Evolutionary conservation across 1,140 invertebrate genomes (phyloP).

Genomic region (Camponotus floridanus): DNA sequence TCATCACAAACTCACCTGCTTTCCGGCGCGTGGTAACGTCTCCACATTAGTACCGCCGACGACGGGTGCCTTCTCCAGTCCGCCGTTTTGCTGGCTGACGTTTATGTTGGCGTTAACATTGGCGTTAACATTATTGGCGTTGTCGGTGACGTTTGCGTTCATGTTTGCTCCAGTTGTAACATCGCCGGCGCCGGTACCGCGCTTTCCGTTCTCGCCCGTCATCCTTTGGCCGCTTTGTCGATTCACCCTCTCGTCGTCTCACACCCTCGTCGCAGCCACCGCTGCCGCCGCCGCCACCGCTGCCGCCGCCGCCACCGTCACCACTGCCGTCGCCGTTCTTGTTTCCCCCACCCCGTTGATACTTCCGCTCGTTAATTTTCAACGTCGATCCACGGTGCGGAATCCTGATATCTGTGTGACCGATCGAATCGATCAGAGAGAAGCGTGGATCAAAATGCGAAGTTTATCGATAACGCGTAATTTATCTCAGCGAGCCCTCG

Average conservation of each 20-base stretch:
- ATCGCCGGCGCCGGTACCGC: conserved; percentile 74
- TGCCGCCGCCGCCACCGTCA: conserved; percentile 72
- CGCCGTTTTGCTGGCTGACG: conserved; percentile 83
- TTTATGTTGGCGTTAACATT: conserved; percentile 84
- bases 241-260: conserved; percentile 74
- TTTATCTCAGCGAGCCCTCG: neutral
- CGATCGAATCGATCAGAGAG: conserved; percentile 59
- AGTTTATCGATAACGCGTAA: neutral
- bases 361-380: conserved; percentile 68
- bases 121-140: conserved; percentile 72
- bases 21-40: conserved; percentile 87
- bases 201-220: conserved; percentile 84
- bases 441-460: conserved; percentile 34
- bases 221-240: conserved; percentile 76
- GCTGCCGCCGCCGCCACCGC: conserved; percentile 71
- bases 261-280: conserved; percentile 74
- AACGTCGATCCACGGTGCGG: conserved; percentile 65
- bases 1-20: conserved; percentile 85
- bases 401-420: conserved; percentile 73
- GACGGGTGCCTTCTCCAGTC: conserved; percentile 87
- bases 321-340: conserved; percentile 57
- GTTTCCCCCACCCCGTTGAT: conserved; percentile 57
- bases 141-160: conserved; percentile 71
- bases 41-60: conserved; percentile 88
- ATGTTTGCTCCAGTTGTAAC: conserved; percentile 67